Evolutionary conservation across 2,113 vertebrate genomes (phyloP), one percentile per base, ranked within the genome.

Genomic region (Aythya baeri): DNA sequence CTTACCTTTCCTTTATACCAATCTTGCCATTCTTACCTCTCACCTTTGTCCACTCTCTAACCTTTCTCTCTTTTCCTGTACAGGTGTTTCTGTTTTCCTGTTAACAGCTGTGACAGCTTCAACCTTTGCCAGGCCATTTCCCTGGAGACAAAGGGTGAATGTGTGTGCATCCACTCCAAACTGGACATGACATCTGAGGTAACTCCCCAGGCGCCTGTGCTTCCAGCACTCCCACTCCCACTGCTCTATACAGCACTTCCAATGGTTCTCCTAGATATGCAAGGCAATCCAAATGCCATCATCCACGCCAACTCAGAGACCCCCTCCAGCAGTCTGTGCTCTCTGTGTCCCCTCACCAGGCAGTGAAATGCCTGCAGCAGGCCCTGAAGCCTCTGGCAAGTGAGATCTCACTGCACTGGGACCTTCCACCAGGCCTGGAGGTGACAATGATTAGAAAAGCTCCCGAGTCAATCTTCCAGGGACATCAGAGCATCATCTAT

Each of bases 71-170:
- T 50, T 83, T 52, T 77, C 65, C 43, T 71, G 22, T 58, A 71
- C 50, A 92, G 90, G 57, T 92, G 90, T 83, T 92, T 92, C 78
- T 77, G 63, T 65, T 87, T 92, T 71, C 83, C 63, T 52, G 58
- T 71, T 13, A 58, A 57, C 31, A 25, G 17, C 6, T 65, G 71
- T 81, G 36, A 58, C 49, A 92, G 9, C 78, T 65, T 92, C 65
- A 57, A 71, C 23, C 57, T 92, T 71, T 82, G 8, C 58, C 77
- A 77, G 57, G 77, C 63, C 50, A 92, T 92, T 50, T 78, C 90
- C 43, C 83, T 77, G 63, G 71, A 83, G 50, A 92, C 83, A 25
- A 77, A 83, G 65, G 83, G 83, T 20, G 57, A 87, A 87, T 92
- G 83, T 25, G 63, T 92, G 63, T 92, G 84, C 65, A 44, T 87